These are phyloP conservation scores for Caenorhabditis virilis DNA, from an alignment of 2,888 invertebrate species.

Conservation along the genomic window DNA sequence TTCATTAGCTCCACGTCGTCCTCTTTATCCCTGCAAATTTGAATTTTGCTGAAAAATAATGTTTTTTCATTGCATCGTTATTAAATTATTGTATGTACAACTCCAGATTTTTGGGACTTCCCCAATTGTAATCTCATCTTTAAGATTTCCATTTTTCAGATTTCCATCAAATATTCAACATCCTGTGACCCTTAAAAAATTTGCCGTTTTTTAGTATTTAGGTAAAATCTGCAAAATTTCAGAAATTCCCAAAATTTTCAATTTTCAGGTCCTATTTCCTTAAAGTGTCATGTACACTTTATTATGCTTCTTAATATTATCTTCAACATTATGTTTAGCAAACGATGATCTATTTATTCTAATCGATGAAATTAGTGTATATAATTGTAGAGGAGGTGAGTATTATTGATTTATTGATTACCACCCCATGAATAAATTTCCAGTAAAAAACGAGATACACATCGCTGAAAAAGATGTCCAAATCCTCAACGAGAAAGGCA, in stretches of 20 bases:
- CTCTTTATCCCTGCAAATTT: too few species aligned
- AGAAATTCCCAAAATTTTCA: neutral
- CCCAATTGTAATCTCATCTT: too few species aligned
- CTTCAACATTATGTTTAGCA: too few species aligned
- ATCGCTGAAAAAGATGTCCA: constrained; percentile 66
- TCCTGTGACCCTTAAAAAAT: too few species aligned
- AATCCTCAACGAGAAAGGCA: constrained; percentile 65
- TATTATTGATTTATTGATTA: too few species aligned
- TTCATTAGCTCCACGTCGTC: too few species aligned
- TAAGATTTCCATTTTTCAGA: too few species aligned
- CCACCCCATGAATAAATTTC: constrained; percentile 4
- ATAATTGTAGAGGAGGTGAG: constrained; percentile 64
- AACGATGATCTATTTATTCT: constrained; percentile 64
- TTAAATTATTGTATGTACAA: too few species aligned
- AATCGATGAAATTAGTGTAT: constrained; percentile 64
- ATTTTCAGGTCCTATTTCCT: neutral
- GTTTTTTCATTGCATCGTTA: too few species aligned
- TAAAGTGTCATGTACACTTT: neutral
- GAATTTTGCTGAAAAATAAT: too few species aligned
- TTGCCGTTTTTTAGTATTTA: neutral
- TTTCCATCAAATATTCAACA: too few species aligned
- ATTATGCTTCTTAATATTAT: neutral
- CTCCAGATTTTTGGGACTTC: too few species aligned
- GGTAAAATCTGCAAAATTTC: neutral
- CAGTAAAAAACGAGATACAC: constrained; percentile 67